Base-by-base conservation (phyloP, 2,113 vertebrate species). In the Xerus inauris region DNA sequence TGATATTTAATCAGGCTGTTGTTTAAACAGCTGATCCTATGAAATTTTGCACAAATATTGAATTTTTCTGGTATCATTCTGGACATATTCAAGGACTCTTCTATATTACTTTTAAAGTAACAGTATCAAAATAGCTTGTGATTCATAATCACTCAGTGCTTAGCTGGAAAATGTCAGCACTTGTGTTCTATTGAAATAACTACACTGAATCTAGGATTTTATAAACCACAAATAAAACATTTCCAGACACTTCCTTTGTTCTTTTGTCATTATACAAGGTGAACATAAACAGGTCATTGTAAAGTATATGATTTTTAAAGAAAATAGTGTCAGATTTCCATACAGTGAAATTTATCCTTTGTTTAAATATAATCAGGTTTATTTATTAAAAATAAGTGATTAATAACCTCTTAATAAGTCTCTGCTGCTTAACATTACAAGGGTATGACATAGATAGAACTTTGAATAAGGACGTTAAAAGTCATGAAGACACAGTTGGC, bases 1-100 rank as follows among this genome's bases (percentile, higher is more conserved):
- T 97, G 97, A 95, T 97, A 98, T 97, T 97, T 98, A 97, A 98
- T 98, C 91, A 95, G 57, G 30, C 84, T 96, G 57, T 57, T 96
- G 93, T 97, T 98, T 97, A 93, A 97, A 97, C 73, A 95, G 73
- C 86, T 98, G 92, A 93, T 95, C 42, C 91, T 81, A 73, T 94
- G 83, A 87, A 94, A 96, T 96, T 98, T 98, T 97, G 83, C 65
- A 91, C 71, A 97, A 97, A 98, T 94, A 89, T 80, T 94, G 92
- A 57, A 95, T 95, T 97, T 93, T 97, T 96, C 87, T 94, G 54
- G 67, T 95, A 82, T 72, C 64, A 81, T 97, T 97, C 47, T 90
- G 85, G 77, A 92, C 0, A 9, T 85, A 64, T 40, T 98, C 85
- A 94, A 96, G 71, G 91, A 97, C 80, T 92, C 30, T 85, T 94